phyloP scores from a whole-genome alignment of 2,113 vertebrate genomes.

The Uria lomvia region DNA sequence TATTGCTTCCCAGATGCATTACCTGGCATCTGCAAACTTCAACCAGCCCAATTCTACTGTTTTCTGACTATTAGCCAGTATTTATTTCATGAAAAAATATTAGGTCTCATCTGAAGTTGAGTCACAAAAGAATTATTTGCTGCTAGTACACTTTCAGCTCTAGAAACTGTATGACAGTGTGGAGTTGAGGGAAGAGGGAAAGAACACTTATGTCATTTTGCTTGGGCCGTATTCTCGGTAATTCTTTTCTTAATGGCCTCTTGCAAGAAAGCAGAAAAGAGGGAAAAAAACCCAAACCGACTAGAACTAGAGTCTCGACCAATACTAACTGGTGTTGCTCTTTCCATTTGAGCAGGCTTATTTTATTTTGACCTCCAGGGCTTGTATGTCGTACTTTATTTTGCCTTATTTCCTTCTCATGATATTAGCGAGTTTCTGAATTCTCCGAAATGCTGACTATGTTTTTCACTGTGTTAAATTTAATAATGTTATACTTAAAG shows the following conservation, averaged over 20 bases:
- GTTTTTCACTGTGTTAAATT: neutral
- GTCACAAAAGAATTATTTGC: neutral
- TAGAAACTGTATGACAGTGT: neutral
- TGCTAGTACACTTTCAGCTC: neutral
- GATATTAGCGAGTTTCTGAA: neutral
- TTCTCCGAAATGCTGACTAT: neutral
- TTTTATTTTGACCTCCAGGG: neutral
- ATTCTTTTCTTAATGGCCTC: neutral
- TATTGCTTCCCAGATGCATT: neutral
- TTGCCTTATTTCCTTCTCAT: neutral
- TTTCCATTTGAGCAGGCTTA: neutral
- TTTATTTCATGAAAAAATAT: neutral
- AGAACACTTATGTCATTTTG: neutral
- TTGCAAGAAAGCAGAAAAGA: neutral
- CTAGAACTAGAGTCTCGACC: neutral
- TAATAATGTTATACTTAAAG: neutral
- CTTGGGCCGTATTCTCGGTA: neutral
- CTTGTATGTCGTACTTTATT: neutral
- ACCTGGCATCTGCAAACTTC: neutral
- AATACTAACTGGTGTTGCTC: neutral
- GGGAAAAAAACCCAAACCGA: rapidly evolving
- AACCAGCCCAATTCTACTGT: neutral
- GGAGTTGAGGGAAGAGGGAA: neutral
- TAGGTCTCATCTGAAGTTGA: neutral
- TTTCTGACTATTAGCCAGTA: neutral